Percentiles rank a stretch among this genome's conserved stretches.
Conservation (phyloP, 2,888 invertebrate species). For the Lithophane socia region DNA sequence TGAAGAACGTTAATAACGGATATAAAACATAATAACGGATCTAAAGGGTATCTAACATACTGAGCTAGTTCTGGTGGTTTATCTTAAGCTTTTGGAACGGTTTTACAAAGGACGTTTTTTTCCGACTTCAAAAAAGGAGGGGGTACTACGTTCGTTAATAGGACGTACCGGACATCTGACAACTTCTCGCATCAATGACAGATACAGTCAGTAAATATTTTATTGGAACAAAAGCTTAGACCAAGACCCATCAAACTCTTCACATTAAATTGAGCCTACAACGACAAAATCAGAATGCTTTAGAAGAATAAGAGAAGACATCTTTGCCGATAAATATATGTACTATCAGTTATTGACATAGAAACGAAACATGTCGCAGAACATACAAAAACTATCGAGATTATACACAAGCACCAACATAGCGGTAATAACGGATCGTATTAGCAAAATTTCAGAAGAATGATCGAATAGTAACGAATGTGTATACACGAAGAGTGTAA, state of each 20-base stretch:
- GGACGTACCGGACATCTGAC: not conserved
- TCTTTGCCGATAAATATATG: constrained; percentile 27
- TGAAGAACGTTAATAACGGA: not conserved
- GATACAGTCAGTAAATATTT: not conserved
- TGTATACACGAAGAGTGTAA: not conserved
- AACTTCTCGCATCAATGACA: not conserved
- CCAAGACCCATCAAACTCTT: not conserved
- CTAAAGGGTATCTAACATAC: not conserved
- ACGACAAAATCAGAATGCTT: constrained; percentile 31
- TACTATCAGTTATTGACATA: constrained; percentile 3
- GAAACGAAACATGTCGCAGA: constrained; percentile 15
- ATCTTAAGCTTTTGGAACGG: not conserved
- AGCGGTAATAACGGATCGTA: not conserved
- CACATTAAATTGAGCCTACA: constrained; percentile 31
- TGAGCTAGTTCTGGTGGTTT: not conserved
- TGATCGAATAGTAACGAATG: not conserved
- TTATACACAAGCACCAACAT: not conserved
- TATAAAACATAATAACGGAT: constrained; percentile 1
- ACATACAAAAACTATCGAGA: constrained; percentile 17
- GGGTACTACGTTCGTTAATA: not conserved
- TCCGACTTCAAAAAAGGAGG: too few species aligned
- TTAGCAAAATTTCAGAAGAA: not conserved
- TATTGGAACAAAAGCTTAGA: not conserved
- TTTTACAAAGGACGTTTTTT: constrained; percentile 1
- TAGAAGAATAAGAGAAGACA: not conserved